Conservation (phyloP, 1,140 invertebrate genomes). For the Trichomalopsis sarcophagae region DNA sequence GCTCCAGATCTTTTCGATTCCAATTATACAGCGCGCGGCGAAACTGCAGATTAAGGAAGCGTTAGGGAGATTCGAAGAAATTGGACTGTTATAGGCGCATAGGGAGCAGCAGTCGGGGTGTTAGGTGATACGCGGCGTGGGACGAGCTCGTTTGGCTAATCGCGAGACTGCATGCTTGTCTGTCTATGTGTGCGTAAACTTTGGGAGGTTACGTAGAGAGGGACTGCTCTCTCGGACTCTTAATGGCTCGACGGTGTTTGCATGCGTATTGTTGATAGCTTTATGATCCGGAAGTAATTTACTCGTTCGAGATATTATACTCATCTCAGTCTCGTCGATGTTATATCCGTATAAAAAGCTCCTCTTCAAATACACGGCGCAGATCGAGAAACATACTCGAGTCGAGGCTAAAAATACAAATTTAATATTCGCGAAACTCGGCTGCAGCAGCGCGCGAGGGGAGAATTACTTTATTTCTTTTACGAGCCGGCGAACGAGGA, state of each 20-base stretch:
- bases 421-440: constrained; percentile 28
- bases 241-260: not conserved
- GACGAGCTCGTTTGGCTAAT: not conserved
- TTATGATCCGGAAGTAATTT: not conserved
- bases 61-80: constrained; percentile 41
- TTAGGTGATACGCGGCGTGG: not conserved
- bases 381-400: not conserved
- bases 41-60: constrained; percentile 29
- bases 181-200: constrained; percentile 28
- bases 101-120: not conserved
- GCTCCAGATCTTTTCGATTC: constrained; percentile 23
- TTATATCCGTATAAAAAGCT: too few relatives aligned
- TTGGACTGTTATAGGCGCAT: constrained; percentile 1
- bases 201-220: not conserved
- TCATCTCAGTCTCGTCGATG: too few relatives aligned
- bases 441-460: not conserved
- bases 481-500: constrained; percentile 23
- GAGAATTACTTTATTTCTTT: constrained; percentile 42
- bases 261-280: not conserved
- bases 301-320: not conserved
- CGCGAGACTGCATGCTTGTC: not conserved
- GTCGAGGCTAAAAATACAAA: not conserved
- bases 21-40: not conserved
- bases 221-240: not conserved
- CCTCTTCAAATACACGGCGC: too few relatives aligned